Evolutionary conservation across 2,797 vertebrate species (phyloP).

Genomic region (Macroramphosus scolopax): DNA sequence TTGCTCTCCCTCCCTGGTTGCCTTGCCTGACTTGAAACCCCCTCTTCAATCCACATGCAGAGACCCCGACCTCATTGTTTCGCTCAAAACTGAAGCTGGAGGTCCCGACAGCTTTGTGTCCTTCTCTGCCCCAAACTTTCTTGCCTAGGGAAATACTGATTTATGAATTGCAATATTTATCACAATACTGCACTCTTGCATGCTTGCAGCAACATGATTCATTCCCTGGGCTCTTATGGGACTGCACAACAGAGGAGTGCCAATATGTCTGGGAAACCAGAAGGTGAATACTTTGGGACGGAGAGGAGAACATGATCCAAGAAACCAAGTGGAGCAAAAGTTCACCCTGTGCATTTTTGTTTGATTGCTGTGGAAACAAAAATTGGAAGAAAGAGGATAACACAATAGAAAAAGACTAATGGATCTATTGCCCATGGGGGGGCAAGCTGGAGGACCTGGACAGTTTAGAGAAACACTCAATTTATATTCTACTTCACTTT

Average conservation of each 20-base stretch:
- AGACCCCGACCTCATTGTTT: conserved; percentile 49
- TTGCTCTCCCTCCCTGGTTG: conserved; percentile 51
- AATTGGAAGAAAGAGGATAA: conserved; percentile 67
- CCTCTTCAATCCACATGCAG: conserved; percentile 40
- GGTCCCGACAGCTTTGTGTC: conserved; percentile 40
- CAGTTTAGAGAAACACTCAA: conserved; percentile 72
- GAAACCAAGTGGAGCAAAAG: conserved; percentile 72
- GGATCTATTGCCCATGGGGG: conserved; percentile 61
- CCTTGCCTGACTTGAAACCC: conserved; percentile 59
- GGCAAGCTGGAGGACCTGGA: conserved; percentile 63
- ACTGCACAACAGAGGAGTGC: conserved; percentile 73
- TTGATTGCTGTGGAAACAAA: conserved; percentile 66
- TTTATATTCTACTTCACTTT: conserved; percentile 68
- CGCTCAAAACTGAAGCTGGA: conserved; percentile 53
- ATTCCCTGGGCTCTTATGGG: conserved; percentile 70
- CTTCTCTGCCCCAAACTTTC: conserved; percentile 29
- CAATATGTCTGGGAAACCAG: conserved; percentile 80
- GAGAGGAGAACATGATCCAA: conserved; percentile 71
- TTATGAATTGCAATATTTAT: conserved; percentile 81
- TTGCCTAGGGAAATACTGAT: conserved; percentile 68
- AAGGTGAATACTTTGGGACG: conserved; percentile 74
- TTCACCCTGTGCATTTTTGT: conserved; percentile 71
- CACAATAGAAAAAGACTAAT: conserved; percentile 69
- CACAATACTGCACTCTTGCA: conserved; percentile 69
- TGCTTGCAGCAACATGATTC: conserved; percentile 78